Base-by-base conservation (phyloP, 2,888 invertebrate genomes). In the Pristionchus entomophagus region DNA sequence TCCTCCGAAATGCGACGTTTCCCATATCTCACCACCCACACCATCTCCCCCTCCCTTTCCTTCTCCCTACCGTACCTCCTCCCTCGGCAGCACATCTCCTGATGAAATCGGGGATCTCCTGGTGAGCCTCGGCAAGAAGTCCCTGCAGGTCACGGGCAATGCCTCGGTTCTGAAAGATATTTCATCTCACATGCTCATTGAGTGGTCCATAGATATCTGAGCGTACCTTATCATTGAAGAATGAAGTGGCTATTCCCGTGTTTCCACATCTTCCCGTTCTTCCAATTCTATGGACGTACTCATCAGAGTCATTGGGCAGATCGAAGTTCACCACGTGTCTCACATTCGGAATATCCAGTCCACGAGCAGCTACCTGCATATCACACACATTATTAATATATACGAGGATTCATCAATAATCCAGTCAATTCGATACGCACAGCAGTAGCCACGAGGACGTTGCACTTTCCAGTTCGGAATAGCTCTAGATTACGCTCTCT, bases 401-500 rank as follows among this genome's bases (percentile, higher is more conserved):
- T 32, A 8, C 17, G 5, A 51, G 51, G 17, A 6, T 65, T 6
- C n/a, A 4, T 51, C 12, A 51, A 29, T 22, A 51, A 49, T 22
- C 10, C 3, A 35, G 26, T 4, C 26, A 77, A 77, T 45, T 6
- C 41, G 0, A 45, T 2, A 78, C 86, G 53, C 22, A 88, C 91
- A 38, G 91, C 91, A 56, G 91, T 91, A 14, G 91, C 91, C 10
- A 91, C 89, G n/a, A 91, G 88, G 32, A 91, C 86, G 32, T 89
- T 88, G 84, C 80, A 87, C 93, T 96, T 95, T 86, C 98, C 99
- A 19, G 86, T 86, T 5, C 89, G 87, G 88, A 91, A 91, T 82
- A 88, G 62, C 45, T 88, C 87, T 56, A 91, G 86, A 49, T 89
- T 89, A 59, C 88, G 87, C 73, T 89, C 89, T 10, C 91, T 84